These are phyloP conservation scores for Megastigmus dorsalis DNA, from an alignment of 2,888 invertebrate species.

Conservation along the genomic window DNA sequence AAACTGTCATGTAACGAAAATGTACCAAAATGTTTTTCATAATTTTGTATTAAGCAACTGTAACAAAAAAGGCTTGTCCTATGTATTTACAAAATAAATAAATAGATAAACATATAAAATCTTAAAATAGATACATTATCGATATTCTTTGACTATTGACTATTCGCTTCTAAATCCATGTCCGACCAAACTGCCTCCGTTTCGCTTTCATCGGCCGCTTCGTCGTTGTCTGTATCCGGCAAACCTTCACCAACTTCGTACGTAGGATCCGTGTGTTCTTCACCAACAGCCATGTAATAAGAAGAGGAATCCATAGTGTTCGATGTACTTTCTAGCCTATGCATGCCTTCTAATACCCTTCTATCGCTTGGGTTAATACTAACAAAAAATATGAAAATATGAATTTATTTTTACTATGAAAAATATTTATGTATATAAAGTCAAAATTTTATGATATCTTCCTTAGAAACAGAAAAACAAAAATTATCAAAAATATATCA, in stretches of 20 bases:
- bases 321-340: conserved; percentile 77
- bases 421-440: background rate
- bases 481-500: background rate
- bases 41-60: conserved; percentile 49
- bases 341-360: conserved; percentile 80
- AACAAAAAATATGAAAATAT: conserved; percentile 57
- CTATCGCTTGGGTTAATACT: conserved; percentile 81
- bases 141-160: conserved; percentile 63
- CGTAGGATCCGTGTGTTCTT: conserved; percentile 75
- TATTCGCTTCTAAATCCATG: conserved; percentile 77
- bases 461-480: background rate
- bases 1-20: conserved; percentile 26
- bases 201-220: conserved; percentile 76
- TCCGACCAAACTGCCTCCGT: conserved; percentile 80
- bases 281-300: conserved; percentile 76
- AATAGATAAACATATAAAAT: conserved; percentile 48
- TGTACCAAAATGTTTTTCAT: conserved; percentile 48
- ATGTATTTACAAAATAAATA: conserved; percentile 54
- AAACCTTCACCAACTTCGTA: conserved; percentile 75
- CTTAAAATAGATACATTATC: conserved; percentile 36
- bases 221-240: conserved; percentile 74
- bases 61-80: conserved; percentile 49
- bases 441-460: background rate
- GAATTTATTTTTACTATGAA: background rate
- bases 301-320: conserved; percentile 76